Conservation (phyloP, 1,140 invertebrate species). For the Apis cerana region DNA sequence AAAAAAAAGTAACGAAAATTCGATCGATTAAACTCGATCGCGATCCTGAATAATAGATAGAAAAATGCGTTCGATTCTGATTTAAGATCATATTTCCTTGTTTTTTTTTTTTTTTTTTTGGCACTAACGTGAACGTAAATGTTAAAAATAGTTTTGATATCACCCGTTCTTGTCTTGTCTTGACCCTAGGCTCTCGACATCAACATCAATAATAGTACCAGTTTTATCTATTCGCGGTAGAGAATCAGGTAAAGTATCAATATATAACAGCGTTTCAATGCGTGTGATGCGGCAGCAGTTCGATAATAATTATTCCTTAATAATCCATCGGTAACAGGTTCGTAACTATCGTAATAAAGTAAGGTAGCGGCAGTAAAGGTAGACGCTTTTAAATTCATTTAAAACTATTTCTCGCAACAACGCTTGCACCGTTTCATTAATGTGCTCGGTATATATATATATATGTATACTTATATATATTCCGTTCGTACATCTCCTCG, state of each 20-base stretch:
- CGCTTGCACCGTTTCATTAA: slow-evolving; percentile 29
- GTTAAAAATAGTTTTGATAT: slow-evolving; percentile 43
- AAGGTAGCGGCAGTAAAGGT: slow-evolving; percentile 47
- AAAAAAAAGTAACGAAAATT: slow-evolving; percentile 32
- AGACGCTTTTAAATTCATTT: slow-evolving; percentile 8
- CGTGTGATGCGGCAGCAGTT: slow-evolving; percentile 42
- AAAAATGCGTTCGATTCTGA: slow-evolving; percentile 11
- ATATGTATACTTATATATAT: slow-evolving; percentile 1
- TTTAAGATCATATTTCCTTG: neutral
- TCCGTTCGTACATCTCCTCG: neutral
- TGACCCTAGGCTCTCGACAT: slow-evolving; percentile 74
- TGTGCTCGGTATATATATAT: slow-evolving; percentile 7
- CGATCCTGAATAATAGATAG: slow-evolving; percentile 23
- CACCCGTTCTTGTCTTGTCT: slow-evolving; percentile 62
- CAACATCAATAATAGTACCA: slow-evolving; percentile 63
- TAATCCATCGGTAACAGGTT: slow-evolving; percentile 52
- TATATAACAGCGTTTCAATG: slow-evolving; percentile 46
- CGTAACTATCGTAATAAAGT: slow-evolving; percentile 43
- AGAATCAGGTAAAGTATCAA: slow-evolving; percentile 30
- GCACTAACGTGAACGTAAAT: slow-evolving; percentile 70
- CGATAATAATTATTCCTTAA: slow-evolving; percentile 23
- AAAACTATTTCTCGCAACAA: slow-evolving; percentile 31
- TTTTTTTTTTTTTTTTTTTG: slow-evolving; percentile 57
- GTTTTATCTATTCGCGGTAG: slow-evolving; percentile 30
- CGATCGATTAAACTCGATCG: neutral